phyloP scores from a whole-genome alignment of 2,888 invertebrate genomes.

The Didymodactylos carnosus region DNA sequence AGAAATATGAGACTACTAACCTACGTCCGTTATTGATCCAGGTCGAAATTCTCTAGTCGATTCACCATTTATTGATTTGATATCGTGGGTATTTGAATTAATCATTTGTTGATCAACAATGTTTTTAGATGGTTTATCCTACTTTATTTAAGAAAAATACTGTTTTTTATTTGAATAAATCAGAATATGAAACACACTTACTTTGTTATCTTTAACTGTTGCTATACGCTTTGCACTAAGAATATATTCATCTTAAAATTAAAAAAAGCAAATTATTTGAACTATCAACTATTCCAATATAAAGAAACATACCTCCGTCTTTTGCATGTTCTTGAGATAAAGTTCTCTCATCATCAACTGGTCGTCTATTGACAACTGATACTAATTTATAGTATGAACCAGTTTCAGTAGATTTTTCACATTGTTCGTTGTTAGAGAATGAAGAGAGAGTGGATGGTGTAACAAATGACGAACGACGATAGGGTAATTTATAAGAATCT shows the following conservation, averaged over 20 bases:
- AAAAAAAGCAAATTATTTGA: not conserved
- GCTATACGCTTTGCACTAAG: not conserved
- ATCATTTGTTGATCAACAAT: not conserved
- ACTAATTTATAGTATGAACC: not conserved
- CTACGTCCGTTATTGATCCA: no score
- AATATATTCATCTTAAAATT: not conserved
- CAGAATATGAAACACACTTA: not conserved
- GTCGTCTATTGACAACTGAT: not conserved
- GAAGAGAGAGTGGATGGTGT: no score
- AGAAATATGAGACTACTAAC: no score
- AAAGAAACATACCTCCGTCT: conserved; percentile 27
- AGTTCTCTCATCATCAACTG: conserved; percentile 27
- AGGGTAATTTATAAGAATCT: no score
- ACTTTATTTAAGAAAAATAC: no score
- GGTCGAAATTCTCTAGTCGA: no score
- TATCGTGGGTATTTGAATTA: not conserved
- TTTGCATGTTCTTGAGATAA: conserved; percentile 27
- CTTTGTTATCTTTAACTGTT: not conserved
- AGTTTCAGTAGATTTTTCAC: no score
- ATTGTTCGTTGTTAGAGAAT: no score
- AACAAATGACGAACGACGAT: no score
- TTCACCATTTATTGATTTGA: conserved; percentile 18
- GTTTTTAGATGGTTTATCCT: no score
- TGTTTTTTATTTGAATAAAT: no score
- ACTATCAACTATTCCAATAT: not conserved